A percentile compares a stretch with the other conserved stretches of the same genome.
Evolutionary conservation across 1,140 invertebrate species (phyloP).

Genomic region (Drosophila serrata): DNA sequence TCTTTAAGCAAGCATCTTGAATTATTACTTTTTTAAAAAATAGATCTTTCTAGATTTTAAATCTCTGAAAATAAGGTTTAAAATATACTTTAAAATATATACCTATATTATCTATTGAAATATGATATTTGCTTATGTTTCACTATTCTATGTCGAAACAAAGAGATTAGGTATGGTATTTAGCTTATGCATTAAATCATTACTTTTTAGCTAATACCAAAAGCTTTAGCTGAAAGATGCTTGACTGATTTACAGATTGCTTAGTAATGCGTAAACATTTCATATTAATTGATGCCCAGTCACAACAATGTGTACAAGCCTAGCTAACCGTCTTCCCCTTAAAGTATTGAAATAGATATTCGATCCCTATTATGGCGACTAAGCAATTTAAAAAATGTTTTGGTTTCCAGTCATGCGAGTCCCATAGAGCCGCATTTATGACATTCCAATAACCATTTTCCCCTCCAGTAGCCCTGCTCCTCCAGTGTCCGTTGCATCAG

Average conservation of each 20-base stretch:
- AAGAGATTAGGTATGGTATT: neutral
- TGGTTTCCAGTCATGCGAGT: slow-evolving; percentile 60
- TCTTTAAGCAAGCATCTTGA: neutral
- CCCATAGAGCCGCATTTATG: slow-evolving; percentile 28
- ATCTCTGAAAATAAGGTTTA: too few relatives aligned
- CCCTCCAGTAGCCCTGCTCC: slow-evolving; percentile 64
- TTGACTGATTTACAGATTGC: slow-evolving; percentile 56
- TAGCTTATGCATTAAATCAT: neutral
- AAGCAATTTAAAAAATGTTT: slow-evolving; percentile 60
- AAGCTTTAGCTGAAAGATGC: slow-evolving; percentile 4
- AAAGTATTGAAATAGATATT: slow-evolving; percentile 55
- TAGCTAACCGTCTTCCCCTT: slow-evolving; percentile 14
- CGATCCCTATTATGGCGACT: slow-evolving; percentile 24
- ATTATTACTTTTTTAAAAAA: neutral
- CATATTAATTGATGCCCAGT: slow-evolving; percentile 58
- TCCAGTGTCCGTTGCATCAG: slow-evolving; percentile 82
- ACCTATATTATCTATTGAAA: rapidly evolving
- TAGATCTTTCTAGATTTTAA: neutral
- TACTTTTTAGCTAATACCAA: neutral
- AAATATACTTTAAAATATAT: too few relatives aligned
- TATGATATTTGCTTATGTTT: neutral
- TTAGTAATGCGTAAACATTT: slow-evolving; percentile 59
- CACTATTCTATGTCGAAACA: neutral
- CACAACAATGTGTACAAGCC: slow-evolving; percentile 5
- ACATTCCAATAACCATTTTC: slow-evolving; percentile 14